Evolutionary conservation across 2,797 vertebrate species (phyloP).

Genomic region (Bucorvus abyssinicus): DNA sequence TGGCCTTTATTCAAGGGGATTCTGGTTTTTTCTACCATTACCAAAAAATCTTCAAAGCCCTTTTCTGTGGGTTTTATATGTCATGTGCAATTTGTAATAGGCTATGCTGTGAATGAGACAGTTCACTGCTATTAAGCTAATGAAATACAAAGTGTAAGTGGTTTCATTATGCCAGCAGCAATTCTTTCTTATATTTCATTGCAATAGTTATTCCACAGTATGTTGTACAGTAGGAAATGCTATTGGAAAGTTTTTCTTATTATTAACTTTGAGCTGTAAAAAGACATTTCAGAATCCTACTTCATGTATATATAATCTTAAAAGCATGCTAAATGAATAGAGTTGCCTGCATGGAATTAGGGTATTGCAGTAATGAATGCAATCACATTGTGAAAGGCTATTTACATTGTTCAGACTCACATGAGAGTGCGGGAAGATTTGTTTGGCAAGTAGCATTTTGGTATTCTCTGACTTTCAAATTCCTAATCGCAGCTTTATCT

Average conservation of each 20-base stretch:
- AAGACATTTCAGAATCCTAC: neutral
- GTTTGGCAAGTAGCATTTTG: constrained; percentile 1
- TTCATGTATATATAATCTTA: constrained; percentile 1
- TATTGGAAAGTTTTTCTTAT: constrained; percentile 13
- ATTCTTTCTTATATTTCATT: constrained; percentile 29
- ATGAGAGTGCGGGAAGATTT: neutral
- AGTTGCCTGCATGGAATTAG: neutral
- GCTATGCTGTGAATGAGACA: constrained; percentile 2
- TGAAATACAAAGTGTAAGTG: constrained; percentile 46
- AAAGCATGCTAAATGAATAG: constrained; percentile 34
- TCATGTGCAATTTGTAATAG: neutral
- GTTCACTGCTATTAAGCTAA: constrained; percentile 47
- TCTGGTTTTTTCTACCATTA: neutral
- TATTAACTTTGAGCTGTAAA: constrained; percentile 27
- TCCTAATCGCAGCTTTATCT: neutral
- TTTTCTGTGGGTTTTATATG: neutral
- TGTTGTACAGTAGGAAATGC: constrained; percentile 7
- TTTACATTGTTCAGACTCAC: constrained; percentile 15
- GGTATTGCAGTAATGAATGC: constrained; percentile 34
- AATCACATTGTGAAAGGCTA: constrained; percentile 44
- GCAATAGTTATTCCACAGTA: neutral
- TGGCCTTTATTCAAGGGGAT: neutral
- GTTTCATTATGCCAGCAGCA: constrained; percentile 43
- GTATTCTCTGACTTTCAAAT: neutral
- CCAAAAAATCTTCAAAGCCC: neutral